These are phyloP conservation scores for Lichenostomus cassidix DNA, from an alignment of 2,113 vertebrate species.

Conservation along the genomic window DNA sequence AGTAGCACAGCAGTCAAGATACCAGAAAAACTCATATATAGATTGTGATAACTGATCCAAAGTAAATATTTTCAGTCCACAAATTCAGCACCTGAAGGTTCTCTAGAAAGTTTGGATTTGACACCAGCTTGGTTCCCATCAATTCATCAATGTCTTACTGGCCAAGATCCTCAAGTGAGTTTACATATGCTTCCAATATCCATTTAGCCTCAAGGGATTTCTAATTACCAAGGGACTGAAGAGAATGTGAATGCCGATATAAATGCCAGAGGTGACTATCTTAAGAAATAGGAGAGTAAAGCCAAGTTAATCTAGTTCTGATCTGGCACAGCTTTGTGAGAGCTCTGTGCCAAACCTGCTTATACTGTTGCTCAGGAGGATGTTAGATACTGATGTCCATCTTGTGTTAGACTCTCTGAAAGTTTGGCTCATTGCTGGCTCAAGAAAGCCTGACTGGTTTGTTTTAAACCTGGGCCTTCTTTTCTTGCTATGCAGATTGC, in stretches of 20 bases:
- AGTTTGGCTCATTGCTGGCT: background rate
- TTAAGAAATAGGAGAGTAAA: constrained; percentile 18
- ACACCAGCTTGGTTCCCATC: background rate
- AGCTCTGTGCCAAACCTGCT: background rate
- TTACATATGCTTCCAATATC: constrained; percentile 44
- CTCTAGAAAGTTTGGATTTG: constrained; percentile 11
- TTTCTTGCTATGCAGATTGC: background rate
- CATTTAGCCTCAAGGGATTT: constrained; percentile 35
- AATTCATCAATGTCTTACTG: background rate
- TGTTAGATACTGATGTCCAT: background rate
- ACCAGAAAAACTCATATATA: background rate
- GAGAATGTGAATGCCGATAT: background rate
- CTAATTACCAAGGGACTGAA: background rate
- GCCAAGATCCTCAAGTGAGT: background rate
- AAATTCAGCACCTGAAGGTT: background rate
- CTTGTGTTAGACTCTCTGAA: background rate
- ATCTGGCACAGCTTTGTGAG: constrained; percentile 8
- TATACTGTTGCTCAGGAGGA: background rate
- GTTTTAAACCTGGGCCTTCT: background rate
- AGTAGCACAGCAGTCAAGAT: background rate
- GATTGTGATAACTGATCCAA: background rate
- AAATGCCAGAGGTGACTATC: constrained; percentile 11
- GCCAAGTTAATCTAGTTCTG: constrained; percentile 22
- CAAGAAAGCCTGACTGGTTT: background rate
- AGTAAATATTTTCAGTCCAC: background rate